Conservation (phyloP, 2,888 invertebrate species). For the Campoplex nolae region DNA sequence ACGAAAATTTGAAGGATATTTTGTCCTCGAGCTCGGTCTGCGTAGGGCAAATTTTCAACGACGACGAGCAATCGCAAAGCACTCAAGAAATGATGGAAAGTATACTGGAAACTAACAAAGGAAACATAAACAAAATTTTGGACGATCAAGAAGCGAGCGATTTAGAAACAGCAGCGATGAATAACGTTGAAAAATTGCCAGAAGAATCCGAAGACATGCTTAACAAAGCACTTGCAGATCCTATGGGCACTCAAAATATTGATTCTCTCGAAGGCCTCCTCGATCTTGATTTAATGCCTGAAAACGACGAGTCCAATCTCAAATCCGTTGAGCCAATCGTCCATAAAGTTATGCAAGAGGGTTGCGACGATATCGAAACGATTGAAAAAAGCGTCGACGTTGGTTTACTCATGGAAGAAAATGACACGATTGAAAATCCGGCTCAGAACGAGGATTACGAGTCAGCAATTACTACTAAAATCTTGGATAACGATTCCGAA, state of each 20-base stretch:
- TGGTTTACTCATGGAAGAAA: conserved; percentile 70
- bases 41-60: conserved; percentile 71
- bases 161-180: conserved; percentile 54
- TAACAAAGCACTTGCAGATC: conserved; percentile 70
- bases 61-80: conserved; percentile 70
- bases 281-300: conserved; percentile 73
- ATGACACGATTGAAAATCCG: conserved; percentile 33
- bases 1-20: conserved; percentile 63
- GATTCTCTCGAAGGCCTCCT: conserved; percentile 74
- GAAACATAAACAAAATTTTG: conserved; percentile 72
- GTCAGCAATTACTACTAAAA: conserved; percentile 7
- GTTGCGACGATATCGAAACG: conserved; percentile 59
- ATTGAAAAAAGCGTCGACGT: conserved; percentile 71
- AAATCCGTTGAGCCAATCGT: conserved; percentile 61
- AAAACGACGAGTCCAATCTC: conserved; percentile 57
- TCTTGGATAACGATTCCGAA: conserved; percentile 31
- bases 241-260: conserved; percentile 70
- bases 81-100: conserved; percentile 73
- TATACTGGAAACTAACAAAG: conserved; percentile 68
- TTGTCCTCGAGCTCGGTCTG: conserved; percentile 58
- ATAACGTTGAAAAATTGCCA: conserved; percentile 66
- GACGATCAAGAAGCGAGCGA: conserved; percentile 68
- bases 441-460: conserved; percentile 38
- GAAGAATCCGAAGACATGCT: conserved; percentile 69
- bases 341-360: conserved; percentile 53